phyloP scores from a whole-genome alignment of 2,888 invertebrate genomes.

The Bunonema sp. region DNA sequence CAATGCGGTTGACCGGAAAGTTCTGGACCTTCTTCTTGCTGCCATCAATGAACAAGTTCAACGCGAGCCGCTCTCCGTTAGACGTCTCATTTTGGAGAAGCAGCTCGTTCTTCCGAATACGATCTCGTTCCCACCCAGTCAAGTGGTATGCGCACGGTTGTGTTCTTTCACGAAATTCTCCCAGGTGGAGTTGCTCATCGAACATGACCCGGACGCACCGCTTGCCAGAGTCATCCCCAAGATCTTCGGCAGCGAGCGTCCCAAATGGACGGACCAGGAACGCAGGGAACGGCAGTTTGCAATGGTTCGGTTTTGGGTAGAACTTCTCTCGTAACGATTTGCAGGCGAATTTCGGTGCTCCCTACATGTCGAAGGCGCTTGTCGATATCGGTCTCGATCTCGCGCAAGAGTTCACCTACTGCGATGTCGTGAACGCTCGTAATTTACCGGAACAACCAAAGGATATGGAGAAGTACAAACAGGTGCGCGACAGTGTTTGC shows the following conservation, averaged over 20 bases:
- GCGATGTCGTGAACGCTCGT: constrained; percentile 37
- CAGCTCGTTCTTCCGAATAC: constrained; percentile 39
- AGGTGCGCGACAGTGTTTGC: constrained; percentile 8
- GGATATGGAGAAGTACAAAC: constrained; percentile 38
- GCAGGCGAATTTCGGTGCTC: constrained; percentile 12
- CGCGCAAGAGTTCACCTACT: constrained; percentile 39
- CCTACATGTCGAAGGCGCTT: constrained; percentile 35
- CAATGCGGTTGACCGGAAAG: constrained; percentile 19
- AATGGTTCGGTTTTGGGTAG: neutral
- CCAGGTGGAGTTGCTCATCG: constrained; percentile 37
- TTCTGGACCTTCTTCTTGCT: constrained; percentile 31
- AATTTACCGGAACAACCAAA: constrained; percentile 41
- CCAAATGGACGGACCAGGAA: constrained; percentile 29
- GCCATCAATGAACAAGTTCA: constrained; percentile 39
- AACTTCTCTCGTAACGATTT: neutral
- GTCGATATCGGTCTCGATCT: constrained; percentile 40
- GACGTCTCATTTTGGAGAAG: constrained; percentile 37
- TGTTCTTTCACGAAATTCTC: too few species aligned
- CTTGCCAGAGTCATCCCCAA: constrained; percentile 23
- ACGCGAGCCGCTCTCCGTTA: constrained; percentile 31
- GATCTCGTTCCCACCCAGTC: constrained; percentile 38
- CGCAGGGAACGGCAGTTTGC: neutral
- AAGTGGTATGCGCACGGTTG: constrained; percentile 14
- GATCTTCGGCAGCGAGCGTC: constrained; percentile 34
- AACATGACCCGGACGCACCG: constrained; percentile 36